Base-by-base conservation (phyloP, 2,888 invertebrate species). In the Cistogaster globosa region DNA sequence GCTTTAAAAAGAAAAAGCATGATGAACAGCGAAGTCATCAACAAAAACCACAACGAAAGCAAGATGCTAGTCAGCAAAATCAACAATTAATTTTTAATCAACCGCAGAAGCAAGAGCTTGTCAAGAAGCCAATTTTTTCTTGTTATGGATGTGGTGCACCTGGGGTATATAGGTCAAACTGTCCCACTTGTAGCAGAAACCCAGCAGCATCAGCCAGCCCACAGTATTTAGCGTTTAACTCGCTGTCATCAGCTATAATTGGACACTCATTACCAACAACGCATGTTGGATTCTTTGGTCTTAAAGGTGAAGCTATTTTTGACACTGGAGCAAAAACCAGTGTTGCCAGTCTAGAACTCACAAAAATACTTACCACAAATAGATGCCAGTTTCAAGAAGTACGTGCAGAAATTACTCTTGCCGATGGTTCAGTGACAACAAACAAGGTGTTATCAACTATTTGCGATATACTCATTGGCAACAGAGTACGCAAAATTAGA, bases 301-400 rank as follows among this genome's bases (percentile, higher is more conserved):
- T 72, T 18, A 78, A 68, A 32, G 74, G 78, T 26, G 63, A 74
- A 51, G 63, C 26, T 42, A 14, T 63, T 1, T 78, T 69, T 18
- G 78, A 83, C 22, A 72, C 53, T 36, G 80, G 60, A 2, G 77
- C 83, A 0, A 83, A 72, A 45, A 83, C 77, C 4, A 77, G 77
- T 18, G 57, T 83, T n/a, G 69, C 57, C 42, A 69, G 57, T 69
- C 5, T 38, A 62, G 16, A 77, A 5, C 18, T 72, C 26, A 72
- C 48, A 48, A 53, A 71, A 18, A 38, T 83, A 58, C 67, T 86
- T 2, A 36, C 36, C 0, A 36, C 22, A 5, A 83, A 84, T 22
- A 83, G 65, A 1, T 86, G 85, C 11, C 18, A 14, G 11, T 87
- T 87, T 22, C 48, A 53, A 20, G 65, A 75, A 22, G 55, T 75